These are phyloP conservation scores for Lasioglossum lativentre DNA, from an alignment of 2,888 invertebrate genomes.

Conservation along the genomic window DNA sequence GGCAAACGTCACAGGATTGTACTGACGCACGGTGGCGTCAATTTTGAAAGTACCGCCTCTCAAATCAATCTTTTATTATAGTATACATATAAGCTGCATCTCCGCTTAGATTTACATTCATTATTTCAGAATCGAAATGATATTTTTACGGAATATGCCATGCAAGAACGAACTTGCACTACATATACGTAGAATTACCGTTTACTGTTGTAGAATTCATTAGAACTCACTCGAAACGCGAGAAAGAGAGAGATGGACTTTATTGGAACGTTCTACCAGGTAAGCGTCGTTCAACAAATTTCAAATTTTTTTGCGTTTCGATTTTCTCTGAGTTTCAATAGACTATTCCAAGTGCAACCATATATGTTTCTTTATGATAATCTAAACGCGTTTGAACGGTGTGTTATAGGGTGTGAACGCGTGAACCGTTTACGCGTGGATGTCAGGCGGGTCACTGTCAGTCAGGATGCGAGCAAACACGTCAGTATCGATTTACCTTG, in stretches of 20 bases:
- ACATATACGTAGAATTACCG: no score
- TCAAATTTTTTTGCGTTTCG: no score
- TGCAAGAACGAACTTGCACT: neutral
- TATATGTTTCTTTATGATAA: no score
- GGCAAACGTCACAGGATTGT: neutral
- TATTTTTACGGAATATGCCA: neutral
- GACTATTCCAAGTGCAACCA: no score
- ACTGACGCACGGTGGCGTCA: neutral
- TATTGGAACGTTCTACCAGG: no score
- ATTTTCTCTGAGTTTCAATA: no score
- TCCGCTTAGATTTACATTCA: neutral
- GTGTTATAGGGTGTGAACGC: conserved; percentile 5
- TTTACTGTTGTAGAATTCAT: neutral
- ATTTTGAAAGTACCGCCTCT: neutral
- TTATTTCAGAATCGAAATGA: neutral
- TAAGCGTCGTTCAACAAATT: neutral
- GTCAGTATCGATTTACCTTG: conserved; percentile 43
- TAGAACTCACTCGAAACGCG: neutral
- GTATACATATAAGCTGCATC: neutral
- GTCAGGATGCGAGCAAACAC: conserved; percentile 28
- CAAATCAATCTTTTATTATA: neutral
- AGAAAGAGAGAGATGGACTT: no score
- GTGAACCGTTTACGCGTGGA: conserved; percentile 21
- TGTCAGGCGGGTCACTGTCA: conserved; percentile 34
- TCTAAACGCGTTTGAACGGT: no score